Percentiles rank a stretch among this genome's conserved stretches.
These are phyloP conservation scores for Entelurus aequoreus DNA, from an alignment of 2,113 vertebrate genomes.

Conservation along the genomic window DNA sequence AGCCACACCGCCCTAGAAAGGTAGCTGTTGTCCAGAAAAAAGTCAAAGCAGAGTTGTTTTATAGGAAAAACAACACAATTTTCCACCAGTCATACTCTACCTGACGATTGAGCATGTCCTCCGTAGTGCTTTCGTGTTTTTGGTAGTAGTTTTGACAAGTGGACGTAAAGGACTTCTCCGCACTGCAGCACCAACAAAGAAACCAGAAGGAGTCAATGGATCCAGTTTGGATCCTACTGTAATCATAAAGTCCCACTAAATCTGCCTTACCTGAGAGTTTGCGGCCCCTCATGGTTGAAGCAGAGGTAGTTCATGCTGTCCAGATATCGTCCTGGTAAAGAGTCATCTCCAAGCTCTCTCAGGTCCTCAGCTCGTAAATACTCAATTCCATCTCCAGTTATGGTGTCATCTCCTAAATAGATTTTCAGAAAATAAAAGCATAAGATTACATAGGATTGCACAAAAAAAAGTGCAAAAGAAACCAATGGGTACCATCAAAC, in stretches of 20 bases:
- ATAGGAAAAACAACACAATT: too few species aligned
- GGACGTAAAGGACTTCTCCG: slow-evolving; percentile 90
- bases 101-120: slow-evolving; percentile 82
- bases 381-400: slow-evolving; percentile 95
- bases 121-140: slow-evolving; percentile 83
- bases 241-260: neutral
- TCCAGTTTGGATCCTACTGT: neutral
- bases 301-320: slow-evolving; percentile 95
- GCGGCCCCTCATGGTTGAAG: slow-evolving; percentile 88
- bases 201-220: neutral
- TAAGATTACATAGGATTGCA: neutral
- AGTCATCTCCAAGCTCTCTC: slow-evolving; percentile 93
- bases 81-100: slow-evolving; percentile 56
- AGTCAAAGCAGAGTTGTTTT: too few species aligned
- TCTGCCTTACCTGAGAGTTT: slow-evolving; percentile 82
- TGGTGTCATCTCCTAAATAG: slow-evolving; percentile 86
- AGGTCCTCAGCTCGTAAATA: slow-evolving; percentile 93
- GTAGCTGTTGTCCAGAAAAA: too few species aligned
- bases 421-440: too few species aligned
- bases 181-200: slow-evolving; percentile 69
- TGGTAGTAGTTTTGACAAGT: slow-evolving; percentile 85
- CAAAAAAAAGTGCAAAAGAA: too few species aligned
- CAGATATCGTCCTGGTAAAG: slow-evolving; percentile 91
- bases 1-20: too few species aligned
- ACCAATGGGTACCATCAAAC: too few species aligned